Base-by-base conservation (phyloP, 2,888 invertebrate species). In the Chrysolina oricalcia region DNA sequence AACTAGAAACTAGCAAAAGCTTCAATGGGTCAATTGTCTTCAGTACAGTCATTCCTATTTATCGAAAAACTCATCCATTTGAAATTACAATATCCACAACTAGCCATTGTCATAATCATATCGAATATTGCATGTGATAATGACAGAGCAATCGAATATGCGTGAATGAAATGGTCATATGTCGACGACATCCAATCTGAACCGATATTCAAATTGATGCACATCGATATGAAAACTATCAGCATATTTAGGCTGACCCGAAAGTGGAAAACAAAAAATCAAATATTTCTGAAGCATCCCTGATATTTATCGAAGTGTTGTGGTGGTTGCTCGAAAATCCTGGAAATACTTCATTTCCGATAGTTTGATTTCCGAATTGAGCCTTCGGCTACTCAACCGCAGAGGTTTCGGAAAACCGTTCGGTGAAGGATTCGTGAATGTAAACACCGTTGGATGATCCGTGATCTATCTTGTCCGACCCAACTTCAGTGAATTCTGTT, bases 371-470 rank as follows among this genome's bases (percentile, higher is more conserved):
- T n/a, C 15, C 0, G 35, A 59, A 59, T 59, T 59, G 35, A 35
- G 59, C 23, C 59, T 59, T 27, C 27, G 23, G 27, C 27, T n/a
- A 15, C 13, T n/a, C 3, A 46, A 46, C 13, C 46, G 46, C 15
- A 46, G 4, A 2, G 50, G 27, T 35, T 27, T 59, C 27, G 59
- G 59, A 35, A 59, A 59, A 35, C 59, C 59, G 48, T 66, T 46
- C 6, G 43, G 56, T 68, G 35, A 68, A 67, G 69, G 75, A 59
- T 59, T 59, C 65, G 46, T 41, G 56, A 35, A 66, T 65, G n/a
- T 59, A n/a, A 69, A 65, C 65, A 67, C 75, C 72, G 68, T 72
- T 67, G 69, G 75, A 72, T 72, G 68, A 75, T 69, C 72, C 72
- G 72, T 72, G 70, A 75, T 75, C 68, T 69, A 72, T 27, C 59